phyloP scores from a whole-genome alignment of 2,797 vertebrate species.

The Salarias fasciatus region DNA sequence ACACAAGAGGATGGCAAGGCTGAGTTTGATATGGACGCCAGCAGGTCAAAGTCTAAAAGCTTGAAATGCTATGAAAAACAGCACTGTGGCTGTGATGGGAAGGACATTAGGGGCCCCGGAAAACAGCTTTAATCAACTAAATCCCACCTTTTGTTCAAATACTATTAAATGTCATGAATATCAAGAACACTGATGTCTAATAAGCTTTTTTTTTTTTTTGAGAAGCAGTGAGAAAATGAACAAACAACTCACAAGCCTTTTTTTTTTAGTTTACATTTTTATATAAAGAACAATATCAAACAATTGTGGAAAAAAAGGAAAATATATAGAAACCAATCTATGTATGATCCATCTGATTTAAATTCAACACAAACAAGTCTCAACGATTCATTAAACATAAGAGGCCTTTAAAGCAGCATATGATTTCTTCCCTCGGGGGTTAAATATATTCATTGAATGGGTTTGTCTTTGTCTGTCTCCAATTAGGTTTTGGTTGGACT shows the following conservation, averaged over 20 bases:
- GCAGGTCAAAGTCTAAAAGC: constrained; percentile 22
- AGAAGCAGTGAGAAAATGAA: constrained; percentile 9
- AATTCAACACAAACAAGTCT: background rate
- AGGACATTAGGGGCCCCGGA: constrained; percentile 3
- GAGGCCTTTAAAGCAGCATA: background rate
- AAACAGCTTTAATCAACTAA: constrained; percentile 25
- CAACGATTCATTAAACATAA: background rate
- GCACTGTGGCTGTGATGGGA: no score
- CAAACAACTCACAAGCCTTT: background rate
- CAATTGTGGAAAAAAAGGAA: constrained; percentile 2
- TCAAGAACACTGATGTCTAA: constrained; percentile 15
- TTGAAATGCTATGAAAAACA: constrained; percentile 2
- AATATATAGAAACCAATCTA: background rate
- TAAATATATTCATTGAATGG: constrained; percentile 7
- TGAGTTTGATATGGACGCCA: constrained; percentile 42
- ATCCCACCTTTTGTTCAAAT: constrained; percentile 17
- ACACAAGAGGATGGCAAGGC: background rate
- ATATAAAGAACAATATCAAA: constrained; percentile 6
- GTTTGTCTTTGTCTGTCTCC: constrained; percentile 3
- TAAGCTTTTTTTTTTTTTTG: constrained; percentile 24
- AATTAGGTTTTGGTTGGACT: constrained; percentile 14
- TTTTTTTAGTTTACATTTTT: background rate
- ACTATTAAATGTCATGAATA: constrained; percentile 20
- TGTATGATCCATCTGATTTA: background rate
- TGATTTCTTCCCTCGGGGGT: background rate